phyloP scores from a whole-genome alignment of 2,797 vertebrate species.

The Benthosema pterotum region DNA sequence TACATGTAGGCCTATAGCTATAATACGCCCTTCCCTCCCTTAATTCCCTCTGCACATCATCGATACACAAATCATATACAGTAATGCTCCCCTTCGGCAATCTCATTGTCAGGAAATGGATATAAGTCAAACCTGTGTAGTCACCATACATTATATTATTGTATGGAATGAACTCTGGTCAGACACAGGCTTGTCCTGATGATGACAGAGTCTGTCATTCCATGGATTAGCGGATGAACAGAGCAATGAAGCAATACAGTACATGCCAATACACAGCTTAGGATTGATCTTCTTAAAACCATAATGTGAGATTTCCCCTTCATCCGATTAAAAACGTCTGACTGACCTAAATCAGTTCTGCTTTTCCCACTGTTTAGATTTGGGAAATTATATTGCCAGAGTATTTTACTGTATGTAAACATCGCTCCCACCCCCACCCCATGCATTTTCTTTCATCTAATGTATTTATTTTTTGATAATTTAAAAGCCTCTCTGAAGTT shows the following conservation, averaged over 20 bases:
- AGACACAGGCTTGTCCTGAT: constrained; percentile 41
- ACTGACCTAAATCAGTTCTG: constrained; percentile 65
- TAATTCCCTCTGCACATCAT: constrained; percentile 34
- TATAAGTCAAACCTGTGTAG: constrained; percentile 15
- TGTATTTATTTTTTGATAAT: constrained; percentile 32
- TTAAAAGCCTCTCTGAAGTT: constrained; percentile 24
- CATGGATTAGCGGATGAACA: constrained; percentile 65
- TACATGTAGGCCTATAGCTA: neutral
- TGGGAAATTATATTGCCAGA: constrained; percentile 9
- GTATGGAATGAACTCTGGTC: constrained; percentile 30
- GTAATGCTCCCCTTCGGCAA: constrained; percentile 41
- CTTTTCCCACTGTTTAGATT: constrained; percentile 38
- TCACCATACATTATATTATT: constrained; percentile 38
- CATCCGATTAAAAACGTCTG: constrained; percentile 65
- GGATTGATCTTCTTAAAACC: constrained; percentile 73
- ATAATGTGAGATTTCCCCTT: constrained; percentile 69
- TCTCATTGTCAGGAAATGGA: constrained; percentile 43
- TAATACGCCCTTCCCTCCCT: constrained; percentile 9
- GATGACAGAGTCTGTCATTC: constrained; percentile 47
- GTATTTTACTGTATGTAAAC: neutral
- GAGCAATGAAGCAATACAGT: constrained; percentile 54
- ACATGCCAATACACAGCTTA: constrained; percentile 71
- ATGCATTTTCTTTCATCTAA: constrained; percentile 33
- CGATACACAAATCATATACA: constrained; percentile 36
- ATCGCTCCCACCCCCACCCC: too few relatives aligned